Base-by-base conservation (phyloP, 2,113 vertebrate species). In the Bos javanicus region DNA sequence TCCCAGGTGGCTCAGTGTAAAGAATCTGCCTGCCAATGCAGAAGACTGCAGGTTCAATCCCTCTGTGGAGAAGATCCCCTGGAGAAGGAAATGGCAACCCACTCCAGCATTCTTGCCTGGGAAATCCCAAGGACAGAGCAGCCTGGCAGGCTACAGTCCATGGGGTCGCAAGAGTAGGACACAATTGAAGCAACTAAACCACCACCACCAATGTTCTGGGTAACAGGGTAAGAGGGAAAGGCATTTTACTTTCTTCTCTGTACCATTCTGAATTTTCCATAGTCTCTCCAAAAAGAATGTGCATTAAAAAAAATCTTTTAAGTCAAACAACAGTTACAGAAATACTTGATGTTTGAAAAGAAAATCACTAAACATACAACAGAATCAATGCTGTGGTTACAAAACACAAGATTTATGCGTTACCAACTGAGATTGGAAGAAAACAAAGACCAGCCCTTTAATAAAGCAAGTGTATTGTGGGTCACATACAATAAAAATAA, bases 401-500 rank as follows among this genome's bases (percentile, higher is more conserved):
- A 95, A 94, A 16, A 81, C 16, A 1, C 16, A 90, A 91, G 36
- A 94, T 50, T 87, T 87, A 39, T 21, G 52, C 16, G n/a, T 86
- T 91, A 71, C 52, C 28, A 23, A 33, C 25, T 85, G 89, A 94
- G 71, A 92, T 1, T 21, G 17, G n/a, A 97, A 95, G 64, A 88
- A 64, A 88, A 93, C 74, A 90, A 90, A 93, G 59, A 92, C 62
- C 48, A 88, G 33, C 39, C 43, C 56, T 67, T 94, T 86, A 94
- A 87, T 56, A 91, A 85, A 94, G 52, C 21, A 91, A 81, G 30
- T 28, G 39, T 52, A 60, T 59, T 36, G 33, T 81, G 57, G 52
- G 28, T 95, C 48, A 95, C 36, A 64, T 25, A 67, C 15, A 89
- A 95, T 86, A 92, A 94, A 96, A 95, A 60, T 71, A 91, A 96